These are phyloP conservation scores for Thalassaphorura encarpata DNA, from an alignment of 1,140 invertebrate species.

Conservation along the genomic window DNA sequence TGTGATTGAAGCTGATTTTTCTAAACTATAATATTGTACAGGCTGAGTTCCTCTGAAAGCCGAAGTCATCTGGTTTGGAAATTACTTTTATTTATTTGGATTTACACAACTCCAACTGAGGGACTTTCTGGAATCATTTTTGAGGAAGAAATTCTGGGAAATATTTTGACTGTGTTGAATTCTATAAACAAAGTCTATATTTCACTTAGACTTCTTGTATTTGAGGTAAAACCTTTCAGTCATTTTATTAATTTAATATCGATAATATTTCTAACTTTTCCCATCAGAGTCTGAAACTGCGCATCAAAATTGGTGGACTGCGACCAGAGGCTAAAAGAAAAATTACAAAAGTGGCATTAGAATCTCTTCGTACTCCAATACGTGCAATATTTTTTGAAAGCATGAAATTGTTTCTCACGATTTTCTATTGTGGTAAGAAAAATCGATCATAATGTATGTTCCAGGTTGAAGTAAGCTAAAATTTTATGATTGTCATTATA, in stretches of 20 bases:
- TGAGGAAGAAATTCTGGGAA: slow-evolving; percentile 26
- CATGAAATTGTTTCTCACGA: slow-evolving; percentile 23
- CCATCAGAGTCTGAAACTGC: slow-evolving; percentile 15
- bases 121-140: slow-evolving; percentile 11
- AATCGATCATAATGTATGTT: background rate
- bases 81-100: slow-evolving; percentile 27
- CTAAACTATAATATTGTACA: background rate
- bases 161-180: slow-evolving; percentile 28
- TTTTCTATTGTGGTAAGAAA: slow-evolving; percentile 29
- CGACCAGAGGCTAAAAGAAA: slow-evolving; percentile 18
- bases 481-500: slow-evolving; percentile 2
- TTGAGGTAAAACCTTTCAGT: slow-evolving; percentile 18
- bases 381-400: slow-evolving; percentile 24
- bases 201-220: slow-evolving; percentile 21
- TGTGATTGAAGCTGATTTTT: too few relatives aligned
- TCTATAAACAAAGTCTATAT: slow-evolving; percentile 30
- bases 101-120: slow-evolving; percentile 16
- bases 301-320: slow-evolving; percentile 4
- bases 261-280: background rate
- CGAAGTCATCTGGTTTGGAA: slow-evolving; percentile 20
- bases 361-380: slow-evolving; percentile 22
- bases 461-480: background rate
- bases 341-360: slow-evolving; percentile 21
- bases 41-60: slow-evolving; percentile 18
- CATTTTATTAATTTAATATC: background rate